Conservation (phyloP, 2,113 vertebrate genomes). For the Emydura subglobosa region DNA sequence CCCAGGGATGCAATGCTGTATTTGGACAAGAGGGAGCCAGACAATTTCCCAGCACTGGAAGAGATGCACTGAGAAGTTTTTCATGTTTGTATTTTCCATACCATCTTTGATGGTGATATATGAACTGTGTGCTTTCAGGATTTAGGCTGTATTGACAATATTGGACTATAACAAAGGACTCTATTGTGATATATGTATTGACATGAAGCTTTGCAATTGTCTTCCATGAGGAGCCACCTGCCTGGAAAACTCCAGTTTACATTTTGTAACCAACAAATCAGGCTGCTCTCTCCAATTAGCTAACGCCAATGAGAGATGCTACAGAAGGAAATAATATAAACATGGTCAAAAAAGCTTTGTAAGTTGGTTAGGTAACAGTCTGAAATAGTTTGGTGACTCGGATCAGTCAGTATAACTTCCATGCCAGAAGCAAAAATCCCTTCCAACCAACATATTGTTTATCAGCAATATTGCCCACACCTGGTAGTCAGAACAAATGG, state of each 20-base stretch:
- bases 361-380: background rate
- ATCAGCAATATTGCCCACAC: background rate
- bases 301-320: background rate
- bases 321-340: background rate
- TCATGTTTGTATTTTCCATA: constrained; percentile 19
- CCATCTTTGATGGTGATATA: background rate
- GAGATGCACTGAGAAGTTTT: background rate
- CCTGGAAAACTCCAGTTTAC: background rate
- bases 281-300: background rate
- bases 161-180: background rate
- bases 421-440: background rate
- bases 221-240: background rate
- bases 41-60: background rate
- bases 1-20: background rate
- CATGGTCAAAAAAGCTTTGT: background rate
- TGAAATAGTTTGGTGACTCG: background rate
- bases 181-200: background rate
- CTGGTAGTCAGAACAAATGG: background rate
- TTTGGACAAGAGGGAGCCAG: constrained; percentile 6
- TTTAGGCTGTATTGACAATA: background rate
- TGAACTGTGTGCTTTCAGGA: background rate
- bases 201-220: background rate
- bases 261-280: background rate
- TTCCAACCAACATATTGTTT: background rate
- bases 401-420: background rate